Evolutionary conservation across 2,797 vertebrate species (phyloP), one percentile per base, ranked within the genome.

Genomic region (Limosa lapponica): DNA sequence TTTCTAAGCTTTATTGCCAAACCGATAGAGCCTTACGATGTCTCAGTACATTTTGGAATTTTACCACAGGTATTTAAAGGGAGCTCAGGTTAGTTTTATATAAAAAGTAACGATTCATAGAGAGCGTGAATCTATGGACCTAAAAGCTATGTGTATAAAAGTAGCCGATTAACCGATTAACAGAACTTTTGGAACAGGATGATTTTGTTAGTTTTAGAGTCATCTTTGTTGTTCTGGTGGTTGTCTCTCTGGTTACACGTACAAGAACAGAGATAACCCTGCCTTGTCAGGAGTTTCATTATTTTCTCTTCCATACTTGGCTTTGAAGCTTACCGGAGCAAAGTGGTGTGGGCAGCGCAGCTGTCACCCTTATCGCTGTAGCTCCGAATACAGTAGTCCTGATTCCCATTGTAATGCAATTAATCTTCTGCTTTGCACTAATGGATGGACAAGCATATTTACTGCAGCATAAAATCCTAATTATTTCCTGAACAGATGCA

Each of bases 401-500:
- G 96, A 90, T 97, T 98, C 91, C 95, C 85, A 98, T 97, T 98
- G 97, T 98, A 98, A 98, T 96, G 93, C 96, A 98, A 98, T 98
- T 98, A 98, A 98, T 98, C 97, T 98, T 98, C 96, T 96, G 93
- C 96, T 97, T 98, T 97, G 95, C 96, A 89, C 95, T 98, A 98
- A 97, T 97, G 97, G 97, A 97, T 98, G 97, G 98, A 98, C 97
- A 98, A 97, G 96, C 96, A 95, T 98, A 98, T 98, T 98, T 98
- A 98, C 97, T 88, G 92, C 97, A 95, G 97, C 97, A 97, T 98
- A 98, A 98, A 98, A 98, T 97, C 94, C 95, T 98, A 97, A 98
- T 98, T 98, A 98, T 98, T 98, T 98, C 97, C 97, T 97, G 96
- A 98, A 96, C 94, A 98, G 94, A 98, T 97, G 97, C 92, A 95